phyloP scores from a whole-genome alignment of 2,888 invertebrate genomes.

The Isotomurus palustris region DNA sequence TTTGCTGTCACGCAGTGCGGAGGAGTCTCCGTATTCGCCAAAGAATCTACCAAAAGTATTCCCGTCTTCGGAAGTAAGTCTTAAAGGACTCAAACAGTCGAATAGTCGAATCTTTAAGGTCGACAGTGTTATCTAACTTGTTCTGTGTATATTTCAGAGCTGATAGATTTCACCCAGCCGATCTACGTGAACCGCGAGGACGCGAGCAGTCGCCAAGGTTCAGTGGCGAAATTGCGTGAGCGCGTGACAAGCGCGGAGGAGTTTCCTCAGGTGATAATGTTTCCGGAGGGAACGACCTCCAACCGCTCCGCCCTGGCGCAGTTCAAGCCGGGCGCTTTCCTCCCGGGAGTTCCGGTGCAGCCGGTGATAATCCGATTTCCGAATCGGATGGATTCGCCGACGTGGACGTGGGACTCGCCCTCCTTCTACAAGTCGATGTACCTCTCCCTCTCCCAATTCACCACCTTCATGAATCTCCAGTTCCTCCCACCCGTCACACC shows the following conservation, averaged over 20 bases:
- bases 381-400: constrained; percentile 80
- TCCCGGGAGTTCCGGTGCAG: constrained; percentile 91
- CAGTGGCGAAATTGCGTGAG: constrained; percentile 54
- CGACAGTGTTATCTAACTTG: not conserved
- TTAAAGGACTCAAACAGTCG: not conserved
- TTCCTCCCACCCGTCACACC: constrained; percentile 89
- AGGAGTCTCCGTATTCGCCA: constrained; percentile 83
- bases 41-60: constrained; percentile 73
- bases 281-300: constrained; percentile 95
- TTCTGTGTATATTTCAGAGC: constrained; percentile 56
- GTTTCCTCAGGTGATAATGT: constrained; percentile 92
- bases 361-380: constrained; percentile 89
- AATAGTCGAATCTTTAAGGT: not conserved
- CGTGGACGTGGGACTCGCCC: constrained; percentile 94
- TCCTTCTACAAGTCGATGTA: constrained; percentile 85
- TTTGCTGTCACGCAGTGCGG: constrained; percentile 36
- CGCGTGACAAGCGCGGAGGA: constrained; percentile 75
- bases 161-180: constrained; percentile 91
- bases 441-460: constrained; percentile 81
- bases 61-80: constrained; percentile 86
- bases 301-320: constrained; percentile 75
- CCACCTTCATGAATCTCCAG: constrained; percentile 83
- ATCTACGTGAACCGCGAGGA: constrained; percentile 91
- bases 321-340: constrained; percentile 50
- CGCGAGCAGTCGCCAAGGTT: constrained; percentile 87